phyloP scores from a whole-genome alignment of 2,888 invertebrate genomes.

The Lepidocyrtinus sp. region DNA sequence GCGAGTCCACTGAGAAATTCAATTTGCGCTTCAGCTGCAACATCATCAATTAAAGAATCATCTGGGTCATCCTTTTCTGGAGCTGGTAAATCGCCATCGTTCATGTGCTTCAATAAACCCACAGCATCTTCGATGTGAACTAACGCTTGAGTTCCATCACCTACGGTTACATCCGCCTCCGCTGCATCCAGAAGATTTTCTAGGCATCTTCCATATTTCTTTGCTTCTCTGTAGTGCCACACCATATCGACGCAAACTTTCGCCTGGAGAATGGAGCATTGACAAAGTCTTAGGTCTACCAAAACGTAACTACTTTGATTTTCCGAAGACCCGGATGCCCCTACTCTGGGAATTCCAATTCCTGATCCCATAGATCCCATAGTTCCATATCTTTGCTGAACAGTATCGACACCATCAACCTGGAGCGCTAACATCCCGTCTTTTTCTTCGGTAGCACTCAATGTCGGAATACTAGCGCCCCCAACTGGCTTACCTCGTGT shows the following conservation, averaged over 20 bases:
- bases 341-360: background rate
- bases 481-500: background rate
- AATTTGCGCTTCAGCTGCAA: slow-evolving; percentile 58
- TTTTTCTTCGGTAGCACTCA: background rate
- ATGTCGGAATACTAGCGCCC: background rate
- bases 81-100: slow-evolving; percentile 47
- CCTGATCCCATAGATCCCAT: background rate
- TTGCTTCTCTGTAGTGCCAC: slow-evolving; percentile 64
- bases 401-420: background rate
- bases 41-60: slow-evolving; percentile 57
- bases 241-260: slow-evolving; percentile 66
- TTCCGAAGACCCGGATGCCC: too few species aligned
- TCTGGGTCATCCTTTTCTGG: slow-evolving; percentile 64
- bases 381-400: too few species aligned
- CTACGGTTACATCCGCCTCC: slow-evolving; percentile 62
- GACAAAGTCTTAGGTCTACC: slow-evolving; percentile 64
- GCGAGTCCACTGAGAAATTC: slow-evolving; percentile 66
- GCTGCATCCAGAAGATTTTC: slow-evolving; percentile 64
- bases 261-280: slow-evolving; percentile 65
- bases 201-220: slow-evolving; percentile 67
- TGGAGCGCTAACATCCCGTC: background rate
- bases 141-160: slow-evolving; percentile 65
- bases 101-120: slow-evolving; percentile 55
- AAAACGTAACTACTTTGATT: too few species aligned
- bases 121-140: slow-evolving; percentile 65